phyloP scores from a whole-genome alignment of 2,888 invertebrate species.

The Spisula solida region DNA sequence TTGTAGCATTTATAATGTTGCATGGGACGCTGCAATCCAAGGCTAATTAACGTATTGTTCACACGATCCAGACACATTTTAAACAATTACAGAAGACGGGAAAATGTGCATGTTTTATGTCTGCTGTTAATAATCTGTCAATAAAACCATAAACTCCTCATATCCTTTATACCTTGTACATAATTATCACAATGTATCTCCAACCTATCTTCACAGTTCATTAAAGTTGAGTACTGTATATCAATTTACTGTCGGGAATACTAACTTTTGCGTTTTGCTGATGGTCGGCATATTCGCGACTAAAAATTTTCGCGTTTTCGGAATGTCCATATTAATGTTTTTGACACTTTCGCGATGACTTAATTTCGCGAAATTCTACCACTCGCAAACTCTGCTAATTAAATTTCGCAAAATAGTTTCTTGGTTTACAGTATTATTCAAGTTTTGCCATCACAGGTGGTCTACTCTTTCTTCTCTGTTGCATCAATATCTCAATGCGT shows the following conservation, averaged over 20 bases:
- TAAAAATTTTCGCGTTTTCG: too few relatives aligned
- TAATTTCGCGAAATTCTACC: too few relatives aligned
- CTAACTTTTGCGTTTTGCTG: too few relatives aligned
- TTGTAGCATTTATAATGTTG: neutral
- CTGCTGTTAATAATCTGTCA: neutral
- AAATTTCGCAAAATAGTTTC: too few relatives aligned
- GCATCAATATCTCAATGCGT: neutral
- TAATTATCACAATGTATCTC: neutral
- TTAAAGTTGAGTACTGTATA: neutral
- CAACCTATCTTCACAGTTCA: slow-evolving; percentile 15
- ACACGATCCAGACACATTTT: neutral
- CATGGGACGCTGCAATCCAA: neutral
- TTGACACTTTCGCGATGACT: too few relatives aligned
- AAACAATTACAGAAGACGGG: neutral
- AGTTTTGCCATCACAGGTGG: neutral
- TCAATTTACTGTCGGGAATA: too few relatives aligned
- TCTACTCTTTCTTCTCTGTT: neutral
- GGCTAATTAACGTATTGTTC: neutral
- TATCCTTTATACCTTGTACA: neutral
- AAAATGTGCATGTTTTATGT: neutral
- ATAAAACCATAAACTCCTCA: slow-evolving; percentile 25
- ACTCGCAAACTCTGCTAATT: too few relatives aligned
- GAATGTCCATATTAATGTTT: too few relatives aligned
- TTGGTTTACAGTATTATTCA: too few relatives aligned
- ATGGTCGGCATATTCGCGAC: too few relatives aligned